Percentiles rank a stretch among this genome's conserved stretches.
Conservation (phyloP, 2,888 invertebrate genomes). For the Scaptodrosophila latifasciaeformis region DNA sequence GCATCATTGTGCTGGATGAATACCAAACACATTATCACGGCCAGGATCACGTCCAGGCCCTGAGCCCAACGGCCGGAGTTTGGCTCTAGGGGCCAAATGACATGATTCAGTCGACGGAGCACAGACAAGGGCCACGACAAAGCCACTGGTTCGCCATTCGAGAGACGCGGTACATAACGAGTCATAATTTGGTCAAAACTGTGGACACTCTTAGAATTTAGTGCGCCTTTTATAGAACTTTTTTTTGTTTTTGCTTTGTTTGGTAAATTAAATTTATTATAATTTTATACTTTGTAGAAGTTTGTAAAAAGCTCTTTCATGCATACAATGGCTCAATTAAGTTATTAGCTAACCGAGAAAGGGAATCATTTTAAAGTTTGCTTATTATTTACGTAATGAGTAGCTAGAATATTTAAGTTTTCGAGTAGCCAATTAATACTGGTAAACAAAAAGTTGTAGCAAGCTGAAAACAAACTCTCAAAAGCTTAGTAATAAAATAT, state of each 20-base stretch:
- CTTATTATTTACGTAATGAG: no score
- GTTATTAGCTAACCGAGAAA: conserved; percentile 40
- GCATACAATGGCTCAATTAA: conserved; percentile 58
- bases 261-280: conserved; percentile 6
- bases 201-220: not conserved
- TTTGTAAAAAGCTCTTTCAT: conserved; percentile 52
- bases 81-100: conserved; percentile 64
- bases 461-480: no score
- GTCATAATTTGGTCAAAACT: conserved; percentile 31
- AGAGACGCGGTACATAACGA: conserved; percentile 55
- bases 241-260: conserved; percentile 1
- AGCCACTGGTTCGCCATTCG: conserved; percentile 44
- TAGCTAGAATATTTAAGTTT: no score
- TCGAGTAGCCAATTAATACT: no score
- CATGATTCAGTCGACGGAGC: conserved; percentile 46
- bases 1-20: conserved; percentile 51
- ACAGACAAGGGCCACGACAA: conserved; percentile 51
- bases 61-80: conserved; percentile 16
- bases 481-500: no score
- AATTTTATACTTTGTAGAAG: conserved; percentile 33
- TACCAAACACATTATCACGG: conserved; percentile 30
- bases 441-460: no score
- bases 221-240: conserved; percentile 31
- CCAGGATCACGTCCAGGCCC: conserved; percentile 33
- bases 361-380: not conserved